Evolutionary conservation across 2,113 vertebrate genomes (phyloP).

Genomic region (Micromys minutus): DNA sequence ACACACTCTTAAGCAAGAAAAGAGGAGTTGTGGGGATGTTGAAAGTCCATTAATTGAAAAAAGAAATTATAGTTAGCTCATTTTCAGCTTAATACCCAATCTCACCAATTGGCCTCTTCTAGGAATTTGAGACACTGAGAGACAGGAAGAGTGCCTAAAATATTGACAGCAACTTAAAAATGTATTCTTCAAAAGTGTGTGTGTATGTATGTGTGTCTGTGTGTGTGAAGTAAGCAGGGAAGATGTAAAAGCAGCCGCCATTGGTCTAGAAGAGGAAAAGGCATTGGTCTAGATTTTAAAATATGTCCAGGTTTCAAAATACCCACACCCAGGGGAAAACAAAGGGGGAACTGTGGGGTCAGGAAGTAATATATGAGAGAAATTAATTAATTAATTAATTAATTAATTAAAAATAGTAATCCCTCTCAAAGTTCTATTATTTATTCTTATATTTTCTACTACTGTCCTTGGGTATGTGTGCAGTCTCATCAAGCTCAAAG

Average conservation of each 20-base stretch:
- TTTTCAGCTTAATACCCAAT: conserved; percentile 17
- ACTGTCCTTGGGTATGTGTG: background rate
- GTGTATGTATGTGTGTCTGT: too few species aligned
- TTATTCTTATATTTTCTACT: background rate
- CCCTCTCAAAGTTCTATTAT: background rate
- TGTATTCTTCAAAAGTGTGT: conserved; percentile 2
- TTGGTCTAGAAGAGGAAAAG: background rate
- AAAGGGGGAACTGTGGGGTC: background rate
- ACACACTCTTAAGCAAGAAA: conserved; percentile 51
- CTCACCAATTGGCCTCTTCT: conserved; percentile 42
- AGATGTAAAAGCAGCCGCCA: background rate
- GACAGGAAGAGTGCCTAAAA: background rate
- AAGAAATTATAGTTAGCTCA: conserved; percentile 1
- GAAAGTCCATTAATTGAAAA: conserved; percentile 18
- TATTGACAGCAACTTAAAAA: background rate
- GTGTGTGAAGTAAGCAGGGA: background rate
- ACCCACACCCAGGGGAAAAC: background rate
- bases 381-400: background rate
- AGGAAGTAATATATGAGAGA: background rate
- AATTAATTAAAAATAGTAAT: background rate
- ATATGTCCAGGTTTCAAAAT: background rate
- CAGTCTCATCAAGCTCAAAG: background rate
- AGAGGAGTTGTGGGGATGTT: conserved; percentile 36
- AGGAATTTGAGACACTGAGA: conserved; percentile 29
- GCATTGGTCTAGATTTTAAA: background rate